Evolutionary conservation across 2,113 vertebrate species (phyloP).

Genomic region (Nothoprocta perdicaria): DNA sequence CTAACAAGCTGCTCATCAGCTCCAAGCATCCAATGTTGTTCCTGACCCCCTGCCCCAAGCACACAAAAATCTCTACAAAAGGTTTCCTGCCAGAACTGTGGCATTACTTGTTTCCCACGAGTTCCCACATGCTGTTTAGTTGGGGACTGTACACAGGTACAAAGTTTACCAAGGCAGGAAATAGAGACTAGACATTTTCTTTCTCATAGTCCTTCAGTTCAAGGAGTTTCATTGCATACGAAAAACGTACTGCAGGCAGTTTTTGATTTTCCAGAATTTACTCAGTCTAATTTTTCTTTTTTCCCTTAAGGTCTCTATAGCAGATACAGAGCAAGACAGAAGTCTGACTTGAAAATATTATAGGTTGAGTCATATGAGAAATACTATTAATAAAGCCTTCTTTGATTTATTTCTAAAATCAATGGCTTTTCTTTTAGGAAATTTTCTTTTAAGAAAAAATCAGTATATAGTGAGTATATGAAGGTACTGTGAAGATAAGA

Average conservation of each 20-base stretch:
- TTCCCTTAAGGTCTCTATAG: neutral
- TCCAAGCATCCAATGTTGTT: neutral
- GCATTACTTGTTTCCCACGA: neutral
- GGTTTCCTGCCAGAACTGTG: neutral
- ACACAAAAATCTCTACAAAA: neutral
- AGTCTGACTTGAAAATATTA: neutral
- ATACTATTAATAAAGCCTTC: neutral
- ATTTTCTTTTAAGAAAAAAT: neutral
- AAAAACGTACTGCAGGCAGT: neutral
- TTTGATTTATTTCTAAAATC: neutral
- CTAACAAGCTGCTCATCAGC: neutral
- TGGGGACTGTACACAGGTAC: neutral
- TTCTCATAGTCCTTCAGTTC: neutral
- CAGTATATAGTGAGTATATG: neutral
- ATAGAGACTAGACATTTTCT: neutral
- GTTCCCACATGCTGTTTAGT: neutral
- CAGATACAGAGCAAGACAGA: neutral
- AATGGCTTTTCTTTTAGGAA: accelerated
- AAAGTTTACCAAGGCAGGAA: neutral
- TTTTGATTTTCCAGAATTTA: neutral
- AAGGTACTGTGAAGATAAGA: neutral
- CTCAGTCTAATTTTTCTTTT: neutral
- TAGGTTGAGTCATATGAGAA: neutral
- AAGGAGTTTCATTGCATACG: neutral
- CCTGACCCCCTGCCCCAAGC: neutral